Conservation (phyloP, 2,888 invertebrate species). For the Dryocosmus kuriphilus region DNA sequence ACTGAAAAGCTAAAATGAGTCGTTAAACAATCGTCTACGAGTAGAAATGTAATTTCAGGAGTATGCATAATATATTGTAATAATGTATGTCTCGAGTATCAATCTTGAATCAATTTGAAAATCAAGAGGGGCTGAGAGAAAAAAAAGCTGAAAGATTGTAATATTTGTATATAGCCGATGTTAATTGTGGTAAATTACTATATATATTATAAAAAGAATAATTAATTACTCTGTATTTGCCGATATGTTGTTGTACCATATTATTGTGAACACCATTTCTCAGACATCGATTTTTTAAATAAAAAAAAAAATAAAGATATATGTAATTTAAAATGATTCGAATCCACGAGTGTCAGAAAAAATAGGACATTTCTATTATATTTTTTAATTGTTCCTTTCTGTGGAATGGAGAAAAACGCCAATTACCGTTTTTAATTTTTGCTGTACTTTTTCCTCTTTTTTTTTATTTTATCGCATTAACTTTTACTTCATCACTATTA, state of each 20-base stretch:
- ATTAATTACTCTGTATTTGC: slow-evolving; percentile 69
- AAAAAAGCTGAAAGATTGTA: slow-evolving; percentile 60
- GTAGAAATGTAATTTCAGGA: slow-evolving; percentile 22
- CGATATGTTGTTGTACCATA: slow-evolving; percentile 74
- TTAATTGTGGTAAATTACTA: slow-evolving; percentile 65
- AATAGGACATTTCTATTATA: background rate
- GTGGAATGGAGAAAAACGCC: background rate
- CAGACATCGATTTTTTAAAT: slow-evolving; percentile 76
- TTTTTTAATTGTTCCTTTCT: background rate
- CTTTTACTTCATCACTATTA: too few species aligned
- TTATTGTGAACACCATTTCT: slow-evolving; percentile 76
- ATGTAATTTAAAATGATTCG: slow-evolving; percentile 34
- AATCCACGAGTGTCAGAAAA: slow-evolving; percentile 27
- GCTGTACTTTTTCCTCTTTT: too few species aligned
- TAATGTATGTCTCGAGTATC: slow-evolving; percentile 39
- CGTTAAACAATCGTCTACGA: slow-evolving; percentile 24
- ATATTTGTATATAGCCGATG: slow-evolving; percentile 70
- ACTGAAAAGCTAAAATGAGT: background rate
- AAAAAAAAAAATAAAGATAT: slow-evolving; percentile 63
- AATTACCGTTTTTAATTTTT: background rate
- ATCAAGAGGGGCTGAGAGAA: slow-evolving; percentile 40
- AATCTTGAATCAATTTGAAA: slow-evolving; percentile 46
- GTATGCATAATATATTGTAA: slow-evolving; percentile 39
- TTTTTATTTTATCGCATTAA: too few species aligned
- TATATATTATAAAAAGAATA: slow-evolving; percentile 61